phyloP scores from a whole-genome alignment of 2,113 vertebrate genomes.

The Aleadryas rufinucha region DNA sequence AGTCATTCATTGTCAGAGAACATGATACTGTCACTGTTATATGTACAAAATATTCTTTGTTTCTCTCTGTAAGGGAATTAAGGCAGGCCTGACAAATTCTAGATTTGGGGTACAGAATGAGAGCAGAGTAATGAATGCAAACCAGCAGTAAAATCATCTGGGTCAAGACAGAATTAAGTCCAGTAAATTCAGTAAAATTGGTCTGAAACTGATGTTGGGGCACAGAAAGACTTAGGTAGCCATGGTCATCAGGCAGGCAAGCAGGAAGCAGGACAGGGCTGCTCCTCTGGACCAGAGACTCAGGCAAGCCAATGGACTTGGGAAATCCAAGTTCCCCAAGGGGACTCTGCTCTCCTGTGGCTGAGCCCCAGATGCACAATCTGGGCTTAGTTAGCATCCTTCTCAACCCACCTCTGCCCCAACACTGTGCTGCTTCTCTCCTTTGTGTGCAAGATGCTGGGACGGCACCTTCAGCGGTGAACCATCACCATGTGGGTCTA shows the following conservation, averaged over 20 bases:
- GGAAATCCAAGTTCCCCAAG: neutral
- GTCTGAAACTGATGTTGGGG: neutral
- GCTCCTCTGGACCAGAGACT: neutral
- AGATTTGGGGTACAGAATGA: rapidly evolving
- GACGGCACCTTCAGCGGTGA: neutral
- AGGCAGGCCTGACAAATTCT: neutral
- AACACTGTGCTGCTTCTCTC: neutral
- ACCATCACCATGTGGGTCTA: neutral
- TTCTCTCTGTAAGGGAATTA: neutral
- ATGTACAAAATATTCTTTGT: neutral
- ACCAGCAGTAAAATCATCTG: neutral
- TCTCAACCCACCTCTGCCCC: neutral
- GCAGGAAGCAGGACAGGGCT: neutral
- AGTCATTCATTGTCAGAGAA: neutral
- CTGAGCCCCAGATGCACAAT: neutral
- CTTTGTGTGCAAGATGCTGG: too few species aligned
- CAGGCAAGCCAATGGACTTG: rapidly evolving
- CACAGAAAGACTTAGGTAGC: rapidly evolving
- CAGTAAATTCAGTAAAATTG: neutral
- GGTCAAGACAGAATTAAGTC: neutral
- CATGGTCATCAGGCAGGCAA: rapidly evolving
- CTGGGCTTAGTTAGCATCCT: neutral
- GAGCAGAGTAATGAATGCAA: neutral
- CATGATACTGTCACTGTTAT: neutral
- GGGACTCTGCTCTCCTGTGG: neutral